Conservation (phyloP, 1,140 invertebrate genomes). For the Oppia nitens region DNA sequence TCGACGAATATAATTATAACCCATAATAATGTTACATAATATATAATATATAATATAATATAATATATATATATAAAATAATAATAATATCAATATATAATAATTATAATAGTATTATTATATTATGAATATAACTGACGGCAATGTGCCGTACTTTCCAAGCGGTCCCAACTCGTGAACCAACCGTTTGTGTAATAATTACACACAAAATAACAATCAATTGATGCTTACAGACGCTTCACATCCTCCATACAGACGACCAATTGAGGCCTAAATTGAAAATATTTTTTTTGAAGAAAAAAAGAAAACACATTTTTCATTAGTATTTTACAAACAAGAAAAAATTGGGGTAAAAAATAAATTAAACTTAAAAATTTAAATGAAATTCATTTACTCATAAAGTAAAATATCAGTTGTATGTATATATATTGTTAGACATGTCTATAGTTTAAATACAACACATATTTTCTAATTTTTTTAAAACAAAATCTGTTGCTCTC, state of each 20-base stretch:
- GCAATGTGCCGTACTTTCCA: not conserved
- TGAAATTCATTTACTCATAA: not conserved
- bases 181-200: no score
- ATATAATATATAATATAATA: not conserved
- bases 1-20: not conserved
- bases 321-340: no score
- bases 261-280: not conserved
- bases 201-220: not conserved
- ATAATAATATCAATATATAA: no score
- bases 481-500: not conserved
- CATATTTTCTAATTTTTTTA: no score
- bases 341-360: not conserved
- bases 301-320: no score
- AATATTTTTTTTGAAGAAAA: no score
- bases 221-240: not conserved
- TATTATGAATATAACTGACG: not conserved
- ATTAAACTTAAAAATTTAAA: not conserved
- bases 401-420: not conserved
- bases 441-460: no score
- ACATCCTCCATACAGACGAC: not conserved
- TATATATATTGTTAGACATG: no score
- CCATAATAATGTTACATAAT: not conserved
- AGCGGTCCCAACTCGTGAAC: not conserved
- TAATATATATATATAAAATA: no score
- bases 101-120: no score